Base-by-base conservation (phyloP, 2,888 invertebrate genomes). In the Poecilus cupreus region DNA sequence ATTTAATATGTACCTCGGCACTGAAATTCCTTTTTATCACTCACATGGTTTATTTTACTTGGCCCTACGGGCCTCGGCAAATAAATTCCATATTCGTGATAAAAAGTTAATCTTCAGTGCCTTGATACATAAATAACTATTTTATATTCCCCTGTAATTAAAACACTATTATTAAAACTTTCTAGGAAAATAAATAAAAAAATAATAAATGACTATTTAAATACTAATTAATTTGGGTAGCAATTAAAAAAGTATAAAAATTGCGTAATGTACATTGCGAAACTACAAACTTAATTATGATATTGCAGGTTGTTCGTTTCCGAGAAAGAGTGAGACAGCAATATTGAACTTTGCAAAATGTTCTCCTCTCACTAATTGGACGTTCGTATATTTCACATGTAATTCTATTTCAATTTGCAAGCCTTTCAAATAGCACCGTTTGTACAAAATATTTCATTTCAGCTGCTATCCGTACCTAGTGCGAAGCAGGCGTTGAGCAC, bases 321-420 rank as follows among this genome's bases (percentile, higher is more conserved):
- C n/a, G 3, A 57, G 57, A 18, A 43, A 2, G 18, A 70, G 10
- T 16, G 70, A 70, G 20, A 70, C 1, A 18, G 18, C 22, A 20
- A 18, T 18, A 32, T 16, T 20, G 57, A 70, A 51, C 24, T 75
- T 51, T 75, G 5, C 57, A 24, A 6, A 24, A 26, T 13, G 18
- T 49, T 11, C 32, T 24, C 20, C 16, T 75, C 75, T 6, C 51
- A 26, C 51, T 75, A 75, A 75, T 51, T 75, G 54, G 51, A 75
- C 49, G 6, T 26, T 18, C 49, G 51, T 26, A 26, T 43, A 32
- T 51, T 75, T 26, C 51, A 54, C 54, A 18, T 51, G 51, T 75
- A 75, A 75, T 75, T 75, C 75, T 75, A 75, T 75, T 75, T 51
- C 75, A 75, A 75, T 51, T 75, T 75, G 32, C 54, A 51, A 51